A percentile compares a stretch with the other conserved stretches of the same genome.
These are phyloP conservation scores for Cyphomyrus discorhynchus DNA, from an alignment of 2,113 vertebrate species.

Conservation along the genomic window DNA sequence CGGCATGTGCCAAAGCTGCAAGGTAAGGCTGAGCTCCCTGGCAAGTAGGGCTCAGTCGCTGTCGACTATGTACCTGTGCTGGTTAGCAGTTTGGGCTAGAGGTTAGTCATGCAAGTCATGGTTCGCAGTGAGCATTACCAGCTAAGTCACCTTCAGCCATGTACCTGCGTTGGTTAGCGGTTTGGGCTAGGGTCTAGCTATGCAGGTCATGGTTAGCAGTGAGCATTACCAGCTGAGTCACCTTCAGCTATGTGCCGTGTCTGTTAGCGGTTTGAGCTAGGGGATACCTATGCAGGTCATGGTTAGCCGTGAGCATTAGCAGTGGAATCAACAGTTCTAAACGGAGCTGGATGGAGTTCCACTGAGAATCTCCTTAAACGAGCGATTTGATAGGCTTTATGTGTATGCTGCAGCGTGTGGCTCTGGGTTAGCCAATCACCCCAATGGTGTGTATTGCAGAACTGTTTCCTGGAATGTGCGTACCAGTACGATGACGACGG, in stretches of 20 bases:
- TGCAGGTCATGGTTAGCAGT: neutral
- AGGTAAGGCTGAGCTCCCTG: conserved; percentile 58
- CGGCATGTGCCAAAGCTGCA: conserved; percentile 98
- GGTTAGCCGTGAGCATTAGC: neutral
- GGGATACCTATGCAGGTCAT: neutral
- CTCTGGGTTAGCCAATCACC: neutral
- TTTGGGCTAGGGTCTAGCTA: neutral
- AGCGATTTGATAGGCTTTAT: neutral
- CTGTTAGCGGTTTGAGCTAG: neutral
- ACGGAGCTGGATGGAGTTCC: neutral
- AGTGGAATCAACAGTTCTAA: neutral
- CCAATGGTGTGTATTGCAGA: conserved; percentile 53
- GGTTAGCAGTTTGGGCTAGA: neutral
- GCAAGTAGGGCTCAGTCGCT: neutral
- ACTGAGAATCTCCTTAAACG: neutral
- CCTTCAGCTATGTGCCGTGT: neutral
- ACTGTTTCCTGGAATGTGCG: conserved; percentile 93
- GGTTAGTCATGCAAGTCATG: neutral
- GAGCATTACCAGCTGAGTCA: neutral
- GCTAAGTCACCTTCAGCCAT: neutral
- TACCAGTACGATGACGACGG: conserved; percentile 96
- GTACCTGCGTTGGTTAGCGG: neutral
- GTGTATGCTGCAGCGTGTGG: neutral
- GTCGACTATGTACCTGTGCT: no score
- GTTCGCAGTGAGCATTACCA: neutral